Base-by-base conservation (phyloP, 2,888 invertebrate genomes). In the Lordiphosa fenestrarum region DNA sequence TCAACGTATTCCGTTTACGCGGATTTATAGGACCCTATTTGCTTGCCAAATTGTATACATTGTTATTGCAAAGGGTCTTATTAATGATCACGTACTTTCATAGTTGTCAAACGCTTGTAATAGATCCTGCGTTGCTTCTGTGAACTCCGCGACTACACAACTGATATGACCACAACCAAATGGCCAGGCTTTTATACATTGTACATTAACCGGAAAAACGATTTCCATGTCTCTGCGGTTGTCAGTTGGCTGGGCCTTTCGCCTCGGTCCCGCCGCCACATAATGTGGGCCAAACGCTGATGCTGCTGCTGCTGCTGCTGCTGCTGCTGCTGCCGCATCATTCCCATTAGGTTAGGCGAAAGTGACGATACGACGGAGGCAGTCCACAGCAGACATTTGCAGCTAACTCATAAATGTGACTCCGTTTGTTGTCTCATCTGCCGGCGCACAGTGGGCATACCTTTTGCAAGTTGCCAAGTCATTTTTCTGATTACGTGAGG, bases 221-320 rank as follows among this genome's bases (percentile, higher is more conserved):
- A 53, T 44, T 44, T 44, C 44, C 33, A 15, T 33, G 15, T 44
- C 13, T 33, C 10, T 33, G 44, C 15, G 44, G 30, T 44, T 38
- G 38, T 36, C 33, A 38, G 49, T 15, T 38, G 49, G 23, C 9
- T 37, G 15, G 25, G 35, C 23, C 30, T n/a, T 50, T 52, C 30
- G 30, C 30, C 30, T 30, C 30, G 30, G 30, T 52, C 33, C 10
- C 23, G 4, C 23, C 15, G 49, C 48, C 36, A 37, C 38, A 53
- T 53, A 77, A 78, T 78, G 66, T 84, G 84, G 78, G 78, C 66
- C 78, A 77, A 81, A 84, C 81, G 82, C 63, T 73, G 77, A 82
- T 62, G 71, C 82, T 25, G 23, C 25, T 25, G 30, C 30, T 30
- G 30, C 30, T 25, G 23, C 25, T 25, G 30, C 30, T 30, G 30